Evolutionary conservation across 2,113 vertebrate species (phyloP).

Genomic region (Bettongia penicillata): DNA sequence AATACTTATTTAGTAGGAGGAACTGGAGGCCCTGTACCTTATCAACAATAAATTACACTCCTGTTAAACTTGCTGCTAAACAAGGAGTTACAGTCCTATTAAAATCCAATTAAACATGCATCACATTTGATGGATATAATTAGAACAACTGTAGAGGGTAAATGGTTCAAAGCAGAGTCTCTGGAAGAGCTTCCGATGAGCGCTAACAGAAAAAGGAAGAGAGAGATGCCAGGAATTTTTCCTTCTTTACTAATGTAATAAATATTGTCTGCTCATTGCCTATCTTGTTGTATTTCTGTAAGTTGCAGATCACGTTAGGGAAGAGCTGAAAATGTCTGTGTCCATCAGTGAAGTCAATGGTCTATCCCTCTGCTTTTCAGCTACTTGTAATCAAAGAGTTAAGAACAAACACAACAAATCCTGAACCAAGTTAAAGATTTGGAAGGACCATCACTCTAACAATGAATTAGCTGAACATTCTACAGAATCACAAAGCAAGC

Average conservation of each 20-base stretch:
- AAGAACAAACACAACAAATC: neutral
- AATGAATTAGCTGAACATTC: neutral
- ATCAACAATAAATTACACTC: conserved; percentile 74
- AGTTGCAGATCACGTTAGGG: neutral
- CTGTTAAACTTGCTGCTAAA: conserved; percentile 74
- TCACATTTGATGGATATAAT: conserved; percentile 78
- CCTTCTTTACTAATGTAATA: conserved; percentile 18
- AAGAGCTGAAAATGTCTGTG: neutral
- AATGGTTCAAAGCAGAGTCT: conserved; percentile 61
- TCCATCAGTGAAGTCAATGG: neutral
- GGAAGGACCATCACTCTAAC: neutral
- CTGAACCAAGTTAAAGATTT: neutral
- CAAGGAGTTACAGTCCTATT: conserved; percentile 72
- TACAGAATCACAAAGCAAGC: neutral
- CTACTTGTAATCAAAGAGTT: neutral
- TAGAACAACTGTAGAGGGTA: conserved; percentile 71
- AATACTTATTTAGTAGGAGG: conserved; percentile 66
- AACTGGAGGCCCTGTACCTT: conserved; percentile 46
- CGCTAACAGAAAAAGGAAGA: neutral
- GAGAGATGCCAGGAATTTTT: conserved; percentile 1
- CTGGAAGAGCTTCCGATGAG: conserved; percentile 44
- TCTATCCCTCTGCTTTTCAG: neutral
- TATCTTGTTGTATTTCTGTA: conserved; percentile 29
- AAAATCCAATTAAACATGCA: conserved; percentile 79
- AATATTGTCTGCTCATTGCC: conserved; percentile 29